Percentiles rank a stretch among this genome's conserved stretches.
Evolutionary conservation across 2,113 vertebrate genomes (phyloP).

Genomic region (Zosterops borbonicus): DNA sequence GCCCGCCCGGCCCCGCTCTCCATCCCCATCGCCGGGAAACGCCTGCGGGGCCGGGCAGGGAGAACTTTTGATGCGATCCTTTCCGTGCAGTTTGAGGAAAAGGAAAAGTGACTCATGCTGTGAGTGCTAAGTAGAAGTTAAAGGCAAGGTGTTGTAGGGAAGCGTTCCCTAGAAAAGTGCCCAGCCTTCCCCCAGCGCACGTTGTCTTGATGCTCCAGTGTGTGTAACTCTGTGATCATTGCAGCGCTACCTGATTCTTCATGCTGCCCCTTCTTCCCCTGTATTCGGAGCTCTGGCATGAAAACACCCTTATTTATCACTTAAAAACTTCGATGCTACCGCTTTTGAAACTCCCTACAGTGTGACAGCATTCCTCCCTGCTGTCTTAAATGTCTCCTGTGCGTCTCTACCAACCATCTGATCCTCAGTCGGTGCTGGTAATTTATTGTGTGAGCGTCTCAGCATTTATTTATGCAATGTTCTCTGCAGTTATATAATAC

Average conservation of each 20-base stretch:
- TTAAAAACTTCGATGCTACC: background rate
- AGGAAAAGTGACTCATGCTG: background rate
- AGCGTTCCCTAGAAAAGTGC: rapidly evolving
- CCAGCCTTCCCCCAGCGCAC: rapidly evolving
- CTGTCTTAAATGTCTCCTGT: background rate
- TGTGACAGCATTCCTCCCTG: background rate
- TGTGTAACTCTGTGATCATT: background rate
- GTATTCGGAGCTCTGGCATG: background rate
- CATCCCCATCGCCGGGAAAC: background rate
- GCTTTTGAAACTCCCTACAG: background rate
- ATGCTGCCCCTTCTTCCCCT: background rate
- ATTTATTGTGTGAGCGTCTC: background rate
- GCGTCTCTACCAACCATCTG: background rate
- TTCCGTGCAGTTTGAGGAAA: background rate
- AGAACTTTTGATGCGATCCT: background rate
- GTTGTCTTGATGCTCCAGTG: rapidly evolving
- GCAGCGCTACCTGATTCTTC: rapidly evolving
- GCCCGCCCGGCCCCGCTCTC: background rate
- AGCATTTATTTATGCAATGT: slow-evolving; percentile 16
- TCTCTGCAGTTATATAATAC: slow-evolving; percentile 31
- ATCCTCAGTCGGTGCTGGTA: background rate
- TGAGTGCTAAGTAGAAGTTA: rapidly evolving
- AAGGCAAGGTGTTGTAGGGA: rapidly evolving
- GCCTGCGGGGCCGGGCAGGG: background rate
- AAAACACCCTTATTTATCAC: background rate